These are phyloP conservation scores for Hoplostethus atlanticus DNA, from an alignment of 2,797 vertebrate species.

Conservation along the genomic window DNA sequence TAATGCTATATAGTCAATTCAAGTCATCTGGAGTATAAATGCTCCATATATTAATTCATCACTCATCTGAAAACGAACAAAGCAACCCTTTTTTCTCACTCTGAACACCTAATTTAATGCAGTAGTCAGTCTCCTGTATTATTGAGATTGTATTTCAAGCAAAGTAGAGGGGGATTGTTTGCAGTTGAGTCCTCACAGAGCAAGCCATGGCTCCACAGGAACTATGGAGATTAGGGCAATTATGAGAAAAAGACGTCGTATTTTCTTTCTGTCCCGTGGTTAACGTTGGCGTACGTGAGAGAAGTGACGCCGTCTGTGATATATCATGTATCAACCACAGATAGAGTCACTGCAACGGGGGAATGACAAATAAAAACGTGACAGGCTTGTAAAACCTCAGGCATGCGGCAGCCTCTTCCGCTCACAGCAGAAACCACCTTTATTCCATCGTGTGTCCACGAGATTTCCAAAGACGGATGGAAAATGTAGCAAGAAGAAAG, in stretches of 20 bases:
- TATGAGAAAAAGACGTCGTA: neutral
- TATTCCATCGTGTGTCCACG: constrained; percentile 63
- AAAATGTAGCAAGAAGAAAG: constrained; percentile 51
- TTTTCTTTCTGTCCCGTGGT: neutral
- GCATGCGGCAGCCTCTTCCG: constrained; percentile 69
- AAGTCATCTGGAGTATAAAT: neutral
- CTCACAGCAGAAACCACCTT: constrained; percentile 68
- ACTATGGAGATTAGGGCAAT: constrained; percentile 18
- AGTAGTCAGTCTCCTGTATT: too few relatives aligned
- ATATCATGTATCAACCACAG: constrained; percentile 11
- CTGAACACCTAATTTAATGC: too few relatives aligned
- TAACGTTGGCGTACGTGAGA: neutral
- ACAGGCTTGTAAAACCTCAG: constrained; percentile 76
- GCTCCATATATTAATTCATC: too few relatives aligned
- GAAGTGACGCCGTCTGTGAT: neutral
- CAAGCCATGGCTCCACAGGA: constrained; percentile 15
- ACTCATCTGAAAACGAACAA: too few relatives aligned
- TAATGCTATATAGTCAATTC: neutral
- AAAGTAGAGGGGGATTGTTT: neutral
- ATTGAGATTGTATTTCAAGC: too few relatives aligned
- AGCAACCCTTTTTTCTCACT: too few relatives aligned
- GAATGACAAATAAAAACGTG: constrained; percentile 72
- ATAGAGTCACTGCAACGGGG: constrained; percentile 29
- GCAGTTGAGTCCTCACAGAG: neutral
- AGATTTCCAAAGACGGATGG: constrained; percentile 68